Conservation (phyloP, 2,888 invertebrate species). For the Macrosoma leucophasiata region DNA sequence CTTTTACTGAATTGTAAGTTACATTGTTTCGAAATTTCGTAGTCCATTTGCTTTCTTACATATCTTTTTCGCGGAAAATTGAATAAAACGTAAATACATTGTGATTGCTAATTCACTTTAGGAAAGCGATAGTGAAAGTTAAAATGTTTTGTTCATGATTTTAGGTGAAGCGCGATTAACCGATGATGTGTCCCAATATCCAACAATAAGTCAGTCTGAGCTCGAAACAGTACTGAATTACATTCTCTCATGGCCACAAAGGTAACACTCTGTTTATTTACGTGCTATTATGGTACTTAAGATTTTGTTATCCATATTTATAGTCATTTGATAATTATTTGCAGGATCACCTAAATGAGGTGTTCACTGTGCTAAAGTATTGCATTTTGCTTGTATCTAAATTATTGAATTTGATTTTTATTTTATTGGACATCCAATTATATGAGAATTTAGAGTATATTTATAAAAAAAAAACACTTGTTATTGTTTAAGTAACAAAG, state of each 20-base stretch:
- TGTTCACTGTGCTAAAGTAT: too few species aligned
- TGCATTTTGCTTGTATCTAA: too few species aligned
- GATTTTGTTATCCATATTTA: too few species aligned
- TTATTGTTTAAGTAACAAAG: too few species aligned
- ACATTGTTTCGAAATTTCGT: slow-evolving; percentile 66
- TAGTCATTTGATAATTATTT: too few species aligned
- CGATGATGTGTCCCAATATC: slow-evolving; percentile 85
- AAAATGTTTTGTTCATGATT: slow-evolving; percentile 58
- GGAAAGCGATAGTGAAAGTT: slow-evolving; percentile 1
- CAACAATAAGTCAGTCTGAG: slow-evolving; percentile 84
- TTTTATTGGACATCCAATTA: too few species aligned
- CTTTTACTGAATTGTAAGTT: slow-evolving; percentile 83
- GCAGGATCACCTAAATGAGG: too few species aligned
- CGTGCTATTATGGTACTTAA: too few species aligned
- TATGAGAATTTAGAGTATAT: too few species aligned
- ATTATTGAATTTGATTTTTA: too few species aligned
- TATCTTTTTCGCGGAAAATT: slow-evolving; percentile 26
- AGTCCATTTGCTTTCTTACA: slow-evolving; percentile 36
- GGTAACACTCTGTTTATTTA: slow-evolving; percentile 64
- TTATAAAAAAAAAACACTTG: too few species aligned
- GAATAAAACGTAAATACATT: slow-evolving; percentile 5
- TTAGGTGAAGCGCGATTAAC: slow-evolving; percentile 87
- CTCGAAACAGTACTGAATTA: slow-evolving; percentile 89
- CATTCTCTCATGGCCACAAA: slow-evolving; percentile 92
- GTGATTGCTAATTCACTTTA: not conserved